Percentiles rank a stretch among this genome's conserved stretches.
Evolutionary conservation across 1,140 invertebrate genomes (phyloP).

Genomic region (Phymorhynchus buccinoides): DNA sequence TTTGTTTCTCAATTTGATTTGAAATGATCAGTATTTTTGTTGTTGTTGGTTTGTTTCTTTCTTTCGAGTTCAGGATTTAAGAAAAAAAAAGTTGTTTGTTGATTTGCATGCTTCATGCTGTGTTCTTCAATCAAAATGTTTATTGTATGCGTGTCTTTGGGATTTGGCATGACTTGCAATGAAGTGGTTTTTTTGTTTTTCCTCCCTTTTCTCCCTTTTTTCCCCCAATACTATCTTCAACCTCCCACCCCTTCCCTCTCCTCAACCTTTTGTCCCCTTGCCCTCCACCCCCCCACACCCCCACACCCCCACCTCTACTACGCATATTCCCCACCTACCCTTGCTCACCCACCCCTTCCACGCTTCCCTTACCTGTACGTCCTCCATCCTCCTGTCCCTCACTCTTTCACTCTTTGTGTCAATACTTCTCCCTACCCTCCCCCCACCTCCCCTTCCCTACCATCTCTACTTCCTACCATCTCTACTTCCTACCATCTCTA

Average conservation of each 20-base stretch:
- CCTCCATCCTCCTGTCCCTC: too few relatives aligned
- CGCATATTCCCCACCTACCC: too few relatives aligned
- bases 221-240: background rate
- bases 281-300: background rate
- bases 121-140: background rate
- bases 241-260: background rate
- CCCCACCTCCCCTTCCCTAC: background rate
- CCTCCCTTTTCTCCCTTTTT: background rate
- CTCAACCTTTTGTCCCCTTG: background rate
- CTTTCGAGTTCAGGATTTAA: background rate
- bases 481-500: too few relatives aligned
- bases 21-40: too few relatives aligned
- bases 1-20: background rate
- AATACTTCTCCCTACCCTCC: background rate
- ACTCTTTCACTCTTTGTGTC: too few relatives aligned
- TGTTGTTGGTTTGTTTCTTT: background rate
- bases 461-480: background rate
- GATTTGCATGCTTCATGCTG: background rate
- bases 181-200: background rate
- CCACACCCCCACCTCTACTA: background rate
- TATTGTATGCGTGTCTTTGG: background rate
- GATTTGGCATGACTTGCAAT: background rate
- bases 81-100: background rate
- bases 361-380: too few relatives aligned
- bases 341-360: too few relatives aligned